Conservation (phyloP, 2,113 vertebrate genomes). For the Eudyptes chrysolophus region DNA sequence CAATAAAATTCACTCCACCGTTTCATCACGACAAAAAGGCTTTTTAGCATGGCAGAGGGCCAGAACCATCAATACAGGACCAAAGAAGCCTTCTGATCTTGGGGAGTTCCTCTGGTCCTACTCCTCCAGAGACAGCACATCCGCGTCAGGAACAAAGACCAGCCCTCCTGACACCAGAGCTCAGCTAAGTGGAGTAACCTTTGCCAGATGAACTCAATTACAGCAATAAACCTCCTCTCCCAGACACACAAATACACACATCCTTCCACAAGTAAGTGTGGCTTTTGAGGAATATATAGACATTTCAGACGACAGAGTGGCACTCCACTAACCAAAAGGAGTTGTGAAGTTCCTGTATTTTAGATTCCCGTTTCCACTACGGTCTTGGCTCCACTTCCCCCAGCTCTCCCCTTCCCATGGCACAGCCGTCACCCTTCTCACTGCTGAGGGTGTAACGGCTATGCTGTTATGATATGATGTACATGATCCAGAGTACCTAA, state of each 20-base stretch:
- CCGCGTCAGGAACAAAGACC: background rate
- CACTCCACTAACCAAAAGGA: background rate
- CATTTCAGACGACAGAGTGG: background rate
- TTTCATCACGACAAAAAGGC: background rate
- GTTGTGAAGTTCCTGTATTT: background rate
- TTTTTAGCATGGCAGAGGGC: slow-evolving; percentile 2
- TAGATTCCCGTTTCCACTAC: accelerated
- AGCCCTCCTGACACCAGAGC: background rate
- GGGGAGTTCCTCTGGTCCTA: background rate
- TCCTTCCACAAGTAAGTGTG: background rate
- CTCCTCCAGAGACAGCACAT: background rate
- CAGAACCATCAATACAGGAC: background rate
- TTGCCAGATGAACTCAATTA: background rate
- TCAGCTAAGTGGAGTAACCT: background rate
- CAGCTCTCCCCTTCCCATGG: background rate
- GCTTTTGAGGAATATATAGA: background rate
- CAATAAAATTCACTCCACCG: background rate
- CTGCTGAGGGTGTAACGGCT: background rate
- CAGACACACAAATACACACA: background rate
- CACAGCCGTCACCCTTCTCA: background rate
- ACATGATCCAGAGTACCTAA: background rate
- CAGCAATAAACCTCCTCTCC: background rate
- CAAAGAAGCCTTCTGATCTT: background rate
- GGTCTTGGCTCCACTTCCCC: background rate
- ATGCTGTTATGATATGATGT: no score